Base-by-base conservation (phyloP, 2,113 vertebrate genomes). In the Vulpes ferrilata region DNA sequence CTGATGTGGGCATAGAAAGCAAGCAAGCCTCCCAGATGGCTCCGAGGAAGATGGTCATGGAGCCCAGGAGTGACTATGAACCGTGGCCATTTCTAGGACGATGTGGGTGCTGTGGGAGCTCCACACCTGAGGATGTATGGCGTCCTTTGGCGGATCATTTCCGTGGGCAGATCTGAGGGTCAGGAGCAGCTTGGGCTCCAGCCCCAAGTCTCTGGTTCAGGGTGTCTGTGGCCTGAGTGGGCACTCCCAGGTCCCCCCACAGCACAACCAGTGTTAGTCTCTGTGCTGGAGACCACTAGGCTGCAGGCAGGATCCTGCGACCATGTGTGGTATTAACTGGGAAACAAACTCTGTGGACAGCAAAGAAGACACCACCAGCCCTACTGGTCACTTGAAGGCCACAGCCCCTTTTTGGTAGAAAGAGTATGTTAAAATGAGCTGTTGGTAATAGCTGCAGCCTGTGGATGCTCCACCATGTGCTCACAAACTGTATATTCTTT, bases 111-210 rank as follows among this genome's bases (percentile, higher is more conserved):
- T 32, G 2, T 20, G 22, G 62, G 43, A 10, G 17, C 35, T 43
- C 32, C 9, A 2, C 4, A 20, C 32, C 12, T 65, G 32, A 19
- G 7, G 30, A 27, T 53, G 7, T 55, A 43, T 43, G 12, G 19
- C 1, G 2, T 12, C 9, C 7, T 7, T 32, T 12, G 2, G 22
- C 1, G 19, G 13, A 0, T 82, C 25, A 3, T 48, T 16, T 62
- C 74, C 2, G 1, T 3, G 11, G 67, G 25, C 2, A 16, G 59
- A 67, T 35, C 57, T 22, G 5, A 17, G n/a, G 15, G 13, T 62
- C 19, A 27, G 32, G 27, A 22, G 65, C 38, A 11, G 35, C 35
- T 15, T 3, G 55, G 71, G 16, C 57, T 55, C 30, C 25, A 55
- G 12, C 25, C 15, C 30, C 13, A 7, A 51, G 2, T 12, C 38